A percentile compares a stretch with the other conserved stretches of the same genome.
Conservation (phyloP, 2,888 invertebrate genomes). For the Zhengitettix transpicula region DNA sequence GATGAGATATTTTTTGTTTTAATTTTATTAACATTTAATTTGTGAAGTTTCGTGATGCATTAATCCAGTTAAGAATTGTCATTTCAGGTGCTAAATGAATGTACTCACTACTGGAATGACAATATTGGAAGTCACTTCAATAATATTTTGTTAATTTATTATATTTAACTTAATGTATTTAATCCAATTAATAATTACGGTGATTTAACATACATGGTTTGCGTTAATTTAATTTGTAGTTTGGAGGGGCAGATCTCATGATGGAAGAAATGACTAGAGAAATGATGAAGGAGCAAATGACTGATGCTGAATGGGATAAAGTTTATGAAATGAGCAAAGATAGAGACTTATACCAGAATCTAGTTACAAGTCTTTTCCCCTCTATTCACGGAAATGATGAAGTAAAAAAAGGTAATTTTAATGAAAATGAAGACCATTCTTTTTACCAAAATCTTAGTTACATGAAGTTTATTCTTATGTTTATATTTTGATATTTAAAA, state of each 20-base stretch:
- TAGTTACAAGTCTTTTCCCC: conserved; percentile 85
- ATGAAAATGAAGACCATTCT: not conserved
- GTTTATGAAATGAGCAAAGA: conserved; percentile 96
- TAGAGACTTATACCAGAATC: conserved; percentile 71
- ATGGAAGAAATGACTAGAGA: conserved; percentile 83
- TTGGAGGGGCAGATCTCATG: conserved; percentile 69
- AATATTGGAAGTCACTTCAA: no score
- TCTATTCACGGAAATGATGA: conserved; percentile 94
- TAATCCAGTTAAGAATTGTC: no score
- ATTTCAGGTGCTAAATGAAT: no score
- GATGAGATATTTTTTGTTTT: no score
- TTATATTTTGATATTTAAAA: not conserved
- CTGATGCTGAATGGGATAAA: conserved; percentile 84
- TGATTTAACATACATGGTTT: not conserved
- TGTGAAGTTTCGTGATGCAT: no score
- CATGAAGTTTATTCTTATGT: not conserved
- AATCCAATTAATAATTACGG: not conserved
- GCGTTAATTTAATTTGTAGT: conserved; percentile 25
- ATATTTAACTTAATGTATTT: not conserved
- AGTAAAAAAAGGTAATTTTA: conserved; percentile 51
- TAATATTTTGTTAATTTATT: not conserved
- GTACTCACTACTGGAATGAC: no score
- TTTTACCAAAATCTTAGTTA: not conserved
- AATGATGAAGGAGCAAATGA: conserved; percentile 86
- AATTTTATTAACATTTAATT: no score